A percentile compares a stretch with the other conserved stretches of the same genome.
These are phyloP conservation scores for Lingula anatina DNA, from an alignment of 2,888 invertebrate genomes.

Conservation along the genomic window DNA sequence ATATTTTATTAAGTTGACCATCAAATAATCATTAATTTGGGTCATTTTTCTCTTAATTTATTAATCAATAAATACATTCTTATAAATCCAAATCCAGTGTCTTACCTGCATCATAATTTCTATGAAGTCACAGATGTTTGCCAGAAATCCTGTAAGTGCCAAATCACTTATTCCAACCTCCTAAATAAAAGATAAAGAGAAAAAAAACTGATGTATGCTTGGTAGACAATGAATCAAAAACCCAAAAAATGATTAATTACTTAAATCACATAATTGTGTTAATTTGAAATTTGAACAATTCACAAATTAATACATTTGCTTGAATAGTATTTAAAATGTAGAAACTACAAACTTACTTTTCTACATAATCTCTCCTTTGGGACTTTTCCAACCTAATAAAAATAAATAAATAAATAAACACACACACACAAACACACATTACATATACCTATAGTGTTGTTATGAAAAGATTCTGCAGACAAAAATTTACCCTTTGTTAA, in stretches of 20 bases:
- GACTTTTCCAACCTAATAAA: conserved; percentile 61
- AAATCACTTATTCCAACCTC: conserved; percentile 49
- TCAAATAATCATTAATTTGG: too few relatives aligned
- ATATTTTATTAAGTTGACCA: too few relatives aligned
- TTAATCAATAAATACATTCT: too few relatives aligned
- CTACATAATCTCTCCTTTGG: conserved; percentile 77
- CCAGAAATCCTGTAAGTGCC: conserved; percentile 48
- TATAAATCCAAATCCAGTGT: too few relatives aligned
- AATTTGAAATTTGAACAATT: neutral
- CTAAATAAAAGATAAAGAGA: conserved; percentile 20
- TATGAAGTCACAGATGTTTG: conserved; percentile 55
- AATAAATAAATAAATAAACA: conserved; percentile 4
- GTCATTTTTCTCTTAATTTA: too few relatives aligned
- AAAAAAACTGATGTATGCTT: conserved; percentile 2
- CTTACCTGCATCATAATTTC: conserved; percentile 60
- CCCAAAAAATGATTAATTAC: neutral
- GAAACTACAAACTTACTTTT: conserved; percentile 60
- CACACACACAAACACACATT: neutral
- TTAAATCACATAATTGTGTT: neutral
- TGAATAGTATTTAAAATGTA: neutral
- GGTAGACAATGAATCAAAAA: neutral
- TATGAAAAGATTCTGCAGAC: too few relatives aligned
- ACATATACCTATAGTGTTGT: neutral
- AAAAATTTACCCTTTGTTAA: too few relatives aligned
- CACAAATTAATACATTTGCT: neutral